Percentiles rank a stretch among this genome's conserved stretches.
These are phyloP conservation scores for Muricea muricata DNA, from an alignment of 92 coral and sea anemone genomes.

Conservation along the genomic window DNA sequence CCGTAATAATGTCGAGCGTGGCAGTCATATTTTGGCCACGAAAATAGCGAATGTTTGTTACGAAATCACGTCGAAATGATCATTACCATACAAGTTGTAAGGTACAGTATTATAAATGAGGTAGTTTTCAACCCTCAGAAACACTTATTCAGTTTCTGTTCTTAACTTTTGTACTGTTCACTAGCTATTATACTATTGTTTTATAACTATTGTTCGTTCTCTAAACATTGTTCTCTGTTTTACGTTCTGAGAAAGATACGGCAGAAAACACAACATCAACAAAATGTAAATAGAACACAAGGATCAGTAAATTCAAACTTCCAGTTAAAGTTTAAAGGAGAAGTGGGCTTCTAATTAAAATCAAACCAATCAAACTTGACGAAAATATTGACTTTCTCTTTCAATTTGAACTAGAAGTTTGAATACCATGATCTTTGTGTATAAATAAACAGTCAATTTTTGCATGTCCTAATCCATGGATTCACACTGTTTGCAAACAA, in stretches of 20 bases:
- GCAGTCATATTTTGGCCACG: not conserved
- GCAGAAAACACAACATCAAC: not conserved
- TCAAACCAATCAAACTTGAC: not conserved
- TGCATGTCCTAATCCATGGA: slow-evolving; percentile 7
- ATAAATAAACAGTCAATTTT: not conserved
- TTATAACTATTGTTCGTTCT: not conserved
- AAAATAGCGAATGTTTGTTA: not conserved
- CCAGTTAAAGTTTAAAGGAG: not conserved
- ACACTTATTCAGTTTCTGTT: slow-evolving; percentile 2
- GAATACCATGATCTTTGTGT: no score
- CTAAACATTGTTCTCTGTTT: not conserved
- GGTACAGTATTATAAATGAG: not conserved
- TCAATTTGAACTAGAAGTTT: no score
- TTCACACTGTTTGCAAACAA: slow-evolving; percentile 12
- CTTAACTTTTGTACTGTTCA: not conserved
- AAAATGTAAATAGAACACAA: not conserved
- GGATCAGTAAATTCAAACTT: not conserved
- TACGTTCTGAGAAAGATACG: not conserved
- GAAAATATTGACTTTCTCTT: no score
- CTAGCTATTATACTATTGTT: not conserved
- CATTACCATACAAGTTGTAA: not conserved
- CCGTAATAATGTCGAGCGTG: not conserved
- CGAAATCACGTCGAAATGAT: not conserved
- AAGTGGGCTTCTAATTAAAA: not conserved
- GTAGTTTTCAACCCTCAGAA: not conserved